Conservation (phyloP, 2,888 invertebrate species). For the Mechanitis mazaeus region DNA sequence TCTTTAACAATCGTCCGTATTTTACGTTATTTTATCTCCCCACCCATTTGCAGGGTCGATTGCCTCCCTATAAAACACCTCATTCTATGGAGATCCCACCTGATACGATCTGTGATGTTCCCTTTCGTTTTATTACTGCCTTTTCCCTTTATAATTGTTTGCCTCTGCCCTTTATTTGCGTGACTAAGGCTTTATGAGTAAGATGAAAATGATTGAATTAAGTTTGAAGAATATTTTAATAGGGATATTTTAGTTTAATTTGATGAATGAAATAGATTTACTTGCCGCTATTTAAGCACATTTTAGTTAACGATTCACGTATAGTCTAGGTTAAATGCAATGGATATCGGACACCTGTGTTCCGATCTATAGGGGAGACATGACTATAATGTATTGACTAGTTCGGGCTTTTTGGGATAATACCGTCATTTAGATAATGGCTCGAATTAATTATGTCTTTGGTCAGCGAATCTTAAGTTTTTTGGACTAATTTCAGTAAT, state of each 20-base stretch:
- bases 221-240: conserved; percentile 15
- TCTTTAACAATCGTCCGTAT: conserved; percentile 24
- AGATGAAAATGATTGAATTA: conserved; percentile 29
- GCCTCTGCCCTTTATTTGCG: conserved; percentile 42
- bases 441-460: conserved; percentile 8
- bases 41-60: conserved; percentile 39
- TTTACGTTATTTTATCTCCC: conserved; percentile 31
- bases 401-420: conserved; percentile 27
- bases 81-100: conserved; percentile 46
- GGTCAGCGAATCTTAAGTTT: conserved; percentile 5
- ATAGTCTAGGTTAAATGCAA: conserved; percentile 42
- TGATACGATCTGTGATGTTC: conserved; percentile 45
- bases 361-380: conserved; percentile 54
- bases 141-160: conserved; percentile 42
- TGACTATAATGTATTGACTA: conserved; percentile 52
- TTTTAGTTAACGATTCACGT: conserved; percentile 51
- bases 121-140: conserved; percentile 44
- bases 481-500: not conserved
- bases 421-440: conserved; percentile 26
- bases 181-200: conserved; percentile 44
- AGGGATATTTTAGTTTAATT: not conserved
- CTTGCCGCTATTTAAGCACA: conserved; percentile 31
- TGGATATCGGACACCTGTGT: conserved; percentile 52
- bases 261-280: conserved; percentile 11
- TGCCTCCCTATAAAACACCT: conserved; percentile 53